Evolutionary conservation across 2,888 invertebrate species (phyloP), one percentile per base, ranked within the genome.

Genomic region (Trachelus iudaicus): DNA sequence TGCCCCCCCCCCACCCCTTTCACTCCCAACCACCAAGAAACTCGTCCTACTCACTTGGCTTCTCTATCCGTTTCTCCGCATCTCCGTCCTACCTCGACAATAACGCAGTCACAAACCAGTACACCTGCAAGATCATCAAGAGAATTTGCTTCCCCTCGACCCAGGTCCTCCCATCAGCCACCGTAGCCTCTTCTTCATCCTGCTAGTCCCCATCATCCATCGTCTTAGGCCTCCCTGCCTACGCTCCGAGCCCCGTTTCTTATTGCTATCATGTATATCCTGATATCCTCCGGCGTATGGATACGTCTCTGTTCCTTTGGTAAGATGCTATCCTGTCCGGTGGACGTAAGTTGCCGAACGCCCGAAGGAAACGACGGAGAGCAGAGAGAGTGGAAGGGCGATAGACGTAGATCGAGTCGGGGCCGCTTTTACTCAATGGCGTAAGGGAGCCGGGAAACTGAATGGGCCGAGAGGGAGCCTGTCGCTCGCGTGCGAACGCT

Each of bases 1-100:
- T 1, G 3, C 33, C 3, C 71, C 69, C 68, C 73, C 56, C 79
- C 80, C n/a, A n/a, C n/a, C 75, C 82, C 79, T 83, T 82, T 85
- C 79, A 78, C 85, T 84, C 83, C 78, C 30, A 15, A 37, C 75
- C 74, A 80, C 76, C 77, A 71, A 13, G 31, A 1, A 56, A 56
- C 56, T 56, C 56, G 56, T 56, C 56, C 34, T 30, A 76, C 79
- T 81, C 80, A 81, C 78, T 77, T 76, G 77, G 75, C 76, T 77
- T 79, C 78, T 74, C 75, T 34, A 71, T 30, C 34, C 33, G 68
- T 77, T 56, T 75, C 75, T 77, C 23, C 30, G 69, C 73, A 76
- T 79, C 81, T 81, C 76, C 35, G 73, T 33, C n/a, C 71, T 12
- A 37, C 34, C 34, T 15, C 34, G 56, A 56, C 15, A 56, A 23